These are phyloP conservation scores for Cerastis leucographa DNA, from an alignment of 2,888 invertebrate genomes.

Conservation along the genomic window DNA sequence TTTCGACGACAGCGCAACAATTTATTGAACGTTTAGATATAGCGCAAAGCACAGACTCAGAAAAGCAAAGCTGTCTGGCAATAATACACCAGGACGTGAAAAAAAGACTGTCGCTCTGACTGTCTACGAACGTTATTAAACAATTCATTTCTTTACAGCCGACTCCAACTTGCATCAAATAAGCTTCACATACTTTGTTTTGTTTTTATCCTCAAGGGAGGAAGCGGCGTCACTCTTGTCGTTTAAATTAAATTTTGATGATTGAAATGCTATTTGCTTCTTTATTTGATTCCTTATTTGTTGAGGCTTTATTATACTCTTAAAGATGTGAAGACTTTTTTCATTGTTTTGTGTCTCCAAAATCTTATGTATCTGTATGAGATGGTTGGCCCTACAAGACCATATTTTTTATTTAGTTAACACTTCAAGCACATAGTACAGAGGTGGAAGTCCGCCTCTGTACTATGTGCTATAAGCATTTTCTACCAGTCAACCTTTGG, in stretches of 20 bases:
- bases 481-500: too few relatives aligned
- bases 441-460: too few relatives aligned
- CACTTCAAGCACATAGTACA: too few relatives aligned
- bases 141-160: constrained; percentile 48
- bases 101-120: constrained; percentile 1
- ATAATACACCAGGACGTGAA: constrained; percentile 19
- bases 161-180: constrained; percentile 42
- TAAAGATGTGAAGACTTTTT: neutral
- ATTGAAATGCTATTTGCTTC: constrained; percentile 28
- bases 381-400: neutral
- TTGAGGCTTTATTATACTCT: constrained; percentile 17
- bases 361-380: neutral
- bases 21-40: neutral
- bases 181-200: constrained; percentile 27
- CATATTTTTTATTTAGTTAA: neutral
- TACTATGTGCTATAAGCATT: too few relatives aligned
- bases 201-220: constrained; percentile 9
- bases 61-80: constrained; percentile 2
- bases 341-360: neutral
- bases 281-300: constrained; percentile 25
- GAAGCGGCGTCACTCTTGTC: neutral
- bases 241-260: constrained; percentile 43
- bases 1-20: neutral
- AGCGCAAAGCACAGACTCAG: too few relatives aligned
- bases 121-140: constrained; percentile 54